These are phyloP conservation scores for Bombus impatiens DNA, from an alignment of 1,140 invertebrate species.

Conservation along the genomic window DNA sequence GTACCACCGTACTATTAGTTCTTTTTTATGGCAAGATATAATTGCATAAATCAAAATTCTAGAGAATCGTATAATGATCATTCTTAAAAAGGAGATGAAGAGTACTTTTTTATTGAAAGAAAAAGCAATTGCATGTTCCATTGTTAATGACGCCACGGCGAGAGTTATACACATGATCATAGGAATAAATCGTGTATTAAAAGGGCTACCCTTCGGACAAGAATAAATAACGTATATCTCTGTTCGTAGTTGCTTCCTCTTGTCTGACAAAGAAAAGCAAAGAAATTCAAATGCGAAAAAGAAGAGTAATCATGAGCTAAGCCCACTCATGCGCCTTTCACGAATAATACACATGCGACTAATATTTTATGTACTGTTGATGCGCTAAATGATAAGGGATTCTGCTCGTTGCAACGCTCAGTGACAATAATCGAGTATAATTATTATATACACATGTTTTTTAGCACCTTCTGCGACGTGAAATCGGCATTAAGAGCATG, in stretches of 20 bases:
- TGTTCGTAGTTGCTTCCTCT: constrained; percentile 36
- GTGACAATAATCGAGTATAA: constrained; percentile 62
- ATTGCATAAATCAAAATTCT: constrained; percentile 22
- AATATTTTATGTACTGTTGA: constrained; percentile 57
- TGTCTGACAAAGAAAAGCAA: constrained; percentile 33
- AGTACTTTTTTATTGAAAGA: constrained; percentile 2
- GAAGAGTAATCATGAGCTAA: constrained; percentile 17
- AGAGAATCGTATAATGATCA: not conserved
- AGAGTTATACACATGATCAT: not conserved
- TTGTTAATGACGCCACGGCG: constrained; percentile 15
- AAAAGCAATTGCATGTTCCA: constrained; percentile 1
- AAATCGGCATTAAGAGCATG: constrained; percentile 25
- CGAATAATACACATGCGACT: constrained; percentile 31
- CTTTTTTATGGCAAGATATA: not conserved
- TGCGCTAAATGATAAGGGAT: constrained; percentile 49
- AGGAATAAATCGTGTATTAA: not conserved
- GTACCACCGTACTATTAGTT: constrained; percentile 26
- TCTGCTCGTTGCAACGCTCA: constrained; percentile 62
- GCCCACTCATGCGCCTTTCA: constrained; percentile 49
- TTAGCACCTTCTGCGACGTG: constrained; percentile 40
- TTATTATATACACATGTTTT: constrained; percentile 47
- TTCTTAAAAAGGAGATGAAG: not conserved
- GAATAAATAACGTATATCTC: not conserved
- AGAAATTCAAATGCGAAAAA: not conserved
- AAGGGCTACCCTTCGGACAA: constrained; percentile 8